Base-by-base conservation (phyloP, 1,140 invertebrate species). In the Lasioglossum baleicum region DNA sequence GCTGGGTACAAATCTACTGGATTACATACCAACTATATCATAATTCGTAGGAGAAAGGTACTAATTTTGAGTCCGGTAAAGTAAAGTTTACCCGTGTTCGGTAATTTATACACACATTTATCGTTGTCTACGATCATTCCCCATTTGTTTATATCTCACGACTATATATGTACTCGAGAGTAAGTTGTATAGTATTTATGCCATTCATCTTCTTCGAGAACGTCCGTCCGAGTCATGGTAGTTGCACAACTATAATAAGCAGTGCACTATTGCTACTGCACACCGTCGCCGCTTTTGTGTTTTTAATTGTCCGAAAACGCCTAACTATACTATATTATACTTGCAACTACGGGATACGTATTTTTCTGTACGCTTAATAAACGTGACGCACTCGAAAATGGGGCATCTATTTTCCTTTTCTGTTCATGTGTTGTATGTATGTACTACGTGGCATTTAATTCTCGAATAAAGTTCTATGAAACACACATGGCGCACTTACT, bases 151-250 rank as follows among this genome's bases (percentile, higher is more conserved):
- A 79, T 58, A 48, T 13, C 22, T 66, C 70, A 56, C 51, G 44
- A 53, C 4, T 51, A 20, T n/a, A 53, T 78, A 15, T 26, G n/a
- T 70, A 71, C 20, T 61, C 75, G 75, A 48, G 13, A 48, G 13
- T 70, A 73, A 74, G 70, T 65, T 56, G 22, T 35, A 61, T 60
- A 67, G 73, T 80, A 80, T 75, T 80, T 79, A 73, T 58, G 53
- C 26, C 51, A 42, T 66, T 56, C n/a, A 44, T 13, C 17, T 56
- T 26, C 17, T 26, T 42, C 40, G 51, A 61, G 40, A 15, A 48
- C 42, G 63, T 80, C 78, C 78, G 72, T 80, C 77, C 77, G 63
- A 51, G 15, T 74, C 58, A 35, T n/a, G 31, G 51, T 51, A 8
- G 44, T n/a, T 6, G 26, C 31, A 35, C 67, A 31, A 65, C 13